Evolutionary conservation across 1,140 invertebrate genomes (phyloP).

Genomic region (Harlomillsia oculata): DNA sequence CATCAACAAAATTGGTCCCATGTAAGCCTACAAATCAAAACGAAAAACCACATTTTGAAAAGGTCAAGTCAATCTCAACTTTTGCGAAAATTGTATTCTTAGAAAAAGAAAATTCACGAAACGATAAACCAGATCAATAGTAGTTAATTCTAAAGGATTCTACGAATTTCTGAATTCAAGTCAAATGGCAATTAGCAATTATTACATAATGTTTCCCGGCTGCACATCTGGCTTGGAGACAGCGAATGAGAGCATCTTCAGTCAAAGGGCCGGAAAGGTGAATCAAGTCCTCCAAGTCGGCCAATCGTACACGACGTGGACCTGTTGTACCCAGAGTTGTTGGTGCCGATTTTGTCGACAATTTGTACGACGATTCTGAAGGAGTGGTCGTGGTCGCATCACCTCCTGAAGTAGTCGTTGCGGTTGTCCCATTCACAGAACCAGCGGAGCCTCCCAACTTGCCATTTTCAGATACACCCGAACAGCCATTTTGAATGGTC

Average conservation of each 20-base stretch:
- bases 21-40: slow-evolving; percentile 64
- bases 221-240: slow-evolving; percentile 76
- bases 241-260: slow-evolving; percentile 83
- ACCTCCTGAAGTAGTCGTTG: slow-evolving; percentile 27
- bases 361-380: slow-evolving; percentile 27
- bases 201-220: slow-evolving; percentile 80
- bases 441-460: slow-evolving; percentile 18
- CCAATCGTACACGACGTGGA: slow-evolving; percentile 25
- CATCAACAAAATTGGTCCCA: slow-evolving; percentile 79
- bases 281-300: slow-evolving; percentile 73
- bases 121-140: no score
- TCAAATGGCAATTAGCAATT: no score
- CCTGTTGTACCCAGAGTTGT: slow-evolving; percentile 2
- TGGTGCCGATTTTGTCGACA: slow-evolving; percentile 16
- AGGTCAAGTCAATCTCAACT: no score
- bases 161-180: no score
- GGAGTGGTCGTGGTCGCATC: slow-evolving; percentile 26
- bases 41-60: no score
- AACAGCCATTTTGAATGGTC: not conserved
- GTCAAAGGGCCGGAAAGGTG: slow-evolving; percentile 82
- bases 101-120: no score
- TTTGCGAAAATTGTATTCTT: no score
- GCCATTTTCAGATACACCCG: slow-evolving; percentile 1
- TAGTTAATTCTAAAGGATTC: no score
- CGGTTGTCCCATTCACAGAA: slow-evolving; percentile 26